Evolutionary conservation across 1,140 invertebrate genomes (phyloP), one percentile per base, ranked within the genome.

Genomic region (Ylistrum balloti): DNA sequence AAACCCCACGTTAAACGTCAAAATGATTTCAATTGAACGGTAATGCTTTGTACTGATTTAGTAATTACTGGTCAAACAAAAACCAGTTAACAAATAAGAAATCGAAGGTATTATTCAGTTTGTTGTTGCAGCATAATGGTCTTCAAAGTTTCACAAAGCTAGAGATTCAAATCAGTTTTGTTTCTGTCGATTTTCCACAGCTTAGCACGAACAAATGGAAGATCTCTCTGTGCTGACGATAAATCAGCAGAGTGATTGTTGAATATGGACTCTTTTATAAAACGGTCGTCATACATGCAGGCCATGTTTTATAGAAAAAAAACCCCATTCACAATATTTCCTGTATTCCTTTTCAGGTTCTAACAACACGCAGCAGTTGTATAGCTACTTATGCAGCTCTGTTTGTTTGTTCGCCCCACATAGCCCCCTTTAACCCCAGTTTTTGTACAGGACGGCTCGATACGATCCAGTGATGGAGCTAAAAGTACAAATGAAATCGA

Each of bases 201-300:
- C 56, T 74, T 74, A 74, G 56, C 56, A 74, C 56, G 56, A 74
- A 74, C 56, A 74, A 74, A 74, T 74, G 56, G 56, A 74, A 74
- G 56, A 48, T 48, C 56, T 74, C n/a, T 17, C 56, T 74, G 56
- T n/a, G 56, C 22, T 74, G 56, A n/a, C 22, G 56, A 74, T 74
- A 74, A 74, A 74, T 74, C 56, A 74, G 56, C n/a, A 28, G 7
- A 28, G 11, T 1, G 56, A 74, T 74, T 74, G 56, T 74, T 74
- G 56, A 74, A 74, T 28, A 28, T 74, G 56, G 56, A 74, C 56
- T 74, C n/a, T 74, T 28, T 74, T 74, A 28, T 74, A 28, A 28
- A 74, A n/a, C 28, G 17, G 56, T 74, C 56, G 22, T 28, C 56
- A 74, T 74, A 74, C 56, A 74, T 74, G 45, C 45, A 7, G 45